Base-by-base conservation (phyloP, 92 coral and sea anemone genomes). In the Palythoa grandis region DNA sequence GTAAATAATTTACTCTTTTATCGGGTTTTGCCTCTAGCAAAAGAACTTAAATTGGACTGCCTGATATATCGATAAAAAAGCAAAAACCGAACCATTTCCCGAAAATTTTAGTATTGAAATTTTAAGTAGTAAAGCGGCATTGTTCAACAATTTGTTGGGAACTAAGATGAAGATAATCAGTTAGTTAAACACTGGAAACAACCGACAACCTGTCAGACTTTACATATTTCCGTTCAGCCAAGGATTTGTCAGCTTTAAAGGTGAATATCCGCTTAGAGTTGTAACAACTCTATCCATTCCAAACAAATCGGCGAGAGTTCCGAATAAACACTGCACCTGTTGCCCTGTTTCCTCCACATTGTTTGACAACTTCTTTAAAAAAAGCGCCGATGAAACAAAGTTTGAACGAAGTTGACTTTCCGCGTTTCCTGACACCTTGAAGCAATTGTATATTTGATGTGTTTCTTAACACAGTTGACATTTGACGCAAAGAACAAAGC, bases 261-360 rank as follows among this genome's bases (percentile, higher is more conserved):
- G 2, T 70, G 7, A 43, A 70, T 70, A 70, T 70, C 43, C 74
- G 43, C 47, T 70, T 70, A 38, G 24, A 70, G 43, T 70, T 35
- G 74, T 70, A 70, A 70, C 74, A 16, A 25, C 43, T 70, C 8
- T 35, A 38, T 69, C 74, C 74, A 70, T 70, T 70, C 24, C 74
- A 70, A 70, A 70, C 74, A 70, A 70, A 35, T 70, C 50, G 50
- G 20, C 24, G 74, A 70, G 74, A 70, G 74, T 35, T 70, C 47
- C 47, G 74, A 25, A 70, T 12, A 70, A 70, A 70, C 47, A 70
- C 7, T 25, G 48, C 74, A 70, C 9, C 74, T 35, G 47, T 29
- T 35, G 20, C 0, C 50, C 50, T 43, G 3, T 43, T 43, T 43
- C 50, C 50, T 43, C 50, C 50, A 8, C 6, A 43, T 43, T 43